Conservation (phyloP, 2,888 invertebrate genomes). For the Dryomyza anilis region DNA sequence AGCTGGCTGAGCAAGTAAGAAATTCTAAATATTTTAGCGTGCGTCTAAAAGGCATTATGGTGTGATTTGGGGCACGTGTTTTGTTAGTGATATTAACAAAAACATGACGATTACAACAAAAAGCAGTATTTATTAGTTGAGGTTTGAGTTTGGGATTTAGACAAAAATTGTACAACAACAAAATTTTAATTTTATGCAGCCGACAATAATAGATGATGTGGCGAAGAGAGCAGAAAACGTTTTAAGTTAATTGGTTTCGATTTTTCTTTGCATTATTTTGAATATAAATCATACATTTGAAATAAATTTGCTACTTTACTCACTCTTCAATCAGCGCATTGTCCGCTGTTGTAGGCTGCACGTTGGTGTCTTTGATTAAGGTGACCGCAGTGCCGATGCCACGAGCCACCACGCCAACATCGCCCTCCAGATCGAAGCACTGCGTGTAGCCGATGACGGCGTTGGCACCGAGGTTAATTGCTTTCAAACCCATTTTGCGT, state of each 20-base stretch:
- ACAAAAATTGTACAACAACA: neutral
- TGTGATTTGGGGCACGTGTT: too few relatives aligned
- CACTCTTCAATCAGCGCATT: conserved; percentile 67
- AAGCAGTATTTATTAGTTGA: too few relatives aligned
- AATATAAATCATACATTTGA: too few relatives aligned
- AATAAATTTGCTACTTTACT: too few relatives aligned
- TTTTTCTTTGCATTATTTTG: too few relatives aligned
- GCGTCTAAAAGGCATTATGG: too few relatives aligned
- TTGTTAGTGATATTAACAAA: neutral
- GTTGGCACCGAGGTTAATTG: conserved; percentile 91
- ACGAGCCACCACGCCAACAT: conserved; percentile 94
- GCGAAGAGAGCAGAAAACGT: neutral
- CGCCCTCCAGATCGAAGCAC: conserved; percentile 95
- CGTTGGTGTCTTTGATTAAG: conserved; percentile 67
- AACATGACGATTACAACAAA: neutral
- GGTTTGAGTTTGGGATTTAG: neutral
- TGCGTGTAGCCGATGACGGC: conserved; percentile 94
- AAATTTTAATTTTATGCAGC: neutral
- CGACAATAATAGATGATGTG: neutral
- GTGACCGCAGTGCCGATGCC: conserved; percentile 91
- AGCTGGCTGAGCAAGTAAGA: conserved; percentile 62
- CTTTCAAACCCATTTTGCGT: conserved; percentile 90
- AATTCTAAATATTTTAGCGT: conserved; percentile 67
- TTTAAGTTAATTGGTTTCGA: too few relatives aligned
- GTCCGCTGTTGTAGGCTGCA: conserved; percentile 56